Percentiles rank a stretch among this genome's conserved stretches.
phyloP scores from a whole-genome alignment of 2,113 vertebrate species.

The Ciconia boyciana region DNA sequence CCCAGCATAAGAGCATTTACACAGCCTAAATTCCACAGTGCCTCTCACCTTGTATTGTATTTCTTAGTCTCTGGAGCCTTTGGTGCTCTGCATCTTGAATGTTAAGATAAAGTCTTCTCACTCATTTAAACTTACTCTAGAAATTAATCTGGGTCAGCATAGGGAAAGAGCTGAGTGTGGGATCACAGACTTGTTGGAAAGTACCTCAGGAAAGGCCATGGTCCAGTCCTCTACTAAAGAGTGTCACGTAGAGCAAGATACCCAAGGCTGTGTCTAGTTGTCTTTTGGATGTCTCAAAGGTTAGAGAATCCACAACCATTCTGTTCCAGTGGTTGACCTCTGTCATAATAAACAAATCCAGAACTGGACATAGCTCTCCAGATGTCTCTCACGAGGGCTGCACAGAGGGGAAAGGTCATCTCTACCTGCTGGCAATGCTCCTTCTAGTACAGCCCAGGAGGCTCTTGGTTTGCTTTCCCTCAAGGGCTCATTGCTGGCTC shows the following conservation, averaged over 20 bases:
- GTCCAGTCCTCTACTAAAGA: background rate
- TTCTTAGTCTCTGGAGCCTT: background rate
- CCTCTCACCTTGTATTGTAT: background rate
- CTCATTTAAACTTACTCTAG: background rate
- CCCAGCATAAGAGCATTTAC: background rate
- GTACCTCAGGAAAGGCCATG: background rate
- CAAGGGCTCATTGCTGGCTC: background rate
- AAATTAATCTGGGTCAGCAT: background rate
- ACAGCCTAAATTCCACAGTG: background rate
- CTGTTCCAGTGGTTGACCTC: background rate
- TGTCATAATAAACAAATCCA: background rate
- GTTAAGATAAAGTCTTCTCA: background rate
- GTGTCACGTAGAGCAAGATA: background rate
- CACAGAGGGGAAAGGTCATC: background rate
- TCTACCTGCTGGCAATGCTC: background rate
- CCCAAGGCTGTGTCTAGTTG: background rate
- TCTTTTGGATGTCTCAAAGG: background rate
- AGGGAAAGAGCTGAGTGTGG: background rate
- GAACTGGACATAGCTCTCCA: background rate
- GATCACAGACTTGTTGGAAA: background rate
- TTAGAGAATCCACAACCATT: background rate
- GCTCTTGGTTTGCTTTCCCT: background rate
- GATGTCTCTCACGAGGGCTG: background rate
- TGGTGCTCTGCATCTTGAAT: background rate
- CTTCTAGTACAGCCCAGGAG: background rate